Percentiles rank a stretch among this genome's conserved stretches.
Conservation (phyloP, 2,888 invertebrate species). For the Tinea pellionella region DNA sequence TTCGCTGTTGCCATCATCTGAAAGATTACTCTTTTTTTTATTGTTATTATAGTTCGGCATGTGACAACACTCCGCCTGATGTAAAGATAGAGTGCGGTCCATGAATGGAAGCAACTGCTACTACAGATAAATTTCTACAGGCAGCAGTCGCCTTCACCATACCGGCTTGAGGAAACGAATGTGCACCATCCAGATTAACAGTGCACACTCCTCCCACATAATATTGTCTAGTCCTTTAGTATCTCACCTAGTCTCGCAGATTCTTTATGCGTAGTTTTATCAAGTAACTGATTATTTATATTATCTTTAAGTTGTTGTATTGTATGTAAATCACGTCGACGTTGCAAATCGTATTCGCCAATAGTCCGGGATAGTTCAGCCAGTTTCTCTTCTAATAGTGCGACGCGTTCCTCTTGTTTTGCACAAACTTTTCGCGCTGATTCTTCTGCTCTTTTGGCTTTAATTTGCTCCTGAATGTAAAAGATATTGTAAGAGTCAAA, state of each 20-base stretch:
- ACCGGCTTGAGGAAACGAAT: too few species aligned
- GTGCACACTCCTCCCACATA: too few species aligned
- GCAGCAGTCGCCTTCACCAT: too few species aligned
- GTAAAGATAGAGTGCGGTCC: too few species aligned
- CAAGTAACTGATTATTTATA: constrained; percentile 39
- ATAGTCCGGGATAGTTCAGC: constrained; percentile 84
- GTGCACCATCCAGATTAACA: too few species aligned
- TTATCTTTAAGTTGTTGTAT: constrained; percentile 75
- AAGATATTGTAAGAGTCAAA: not conserved
- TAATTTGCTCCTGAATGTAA: constrained; percentile 72
- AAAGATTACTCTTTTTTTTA: too few species aligned
- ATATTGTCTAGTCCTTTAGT: not conserved
- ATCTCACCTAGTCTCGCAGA: not conserved
- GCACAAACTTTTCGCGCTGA: constrained; percentile 75
- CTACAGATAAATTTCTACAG: too few species aligned
- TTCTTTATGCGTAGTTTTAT: constrained; percentile 26
- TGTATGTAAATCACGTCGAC: constrained; percentile 77
- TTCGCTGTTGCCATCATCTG: constrained; percentile 40
- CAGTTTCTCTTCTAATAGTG: constrained; percentile 78
- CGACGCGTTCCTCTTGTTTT: constrained; percentile 81
- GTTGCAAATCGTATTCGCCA: constrained; percentile 79
- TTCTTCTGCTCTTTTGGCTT: constrained; percentile 79
- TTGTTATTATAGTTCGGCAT: too few species aligned
- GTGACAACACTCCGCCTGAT: too few species aligned
- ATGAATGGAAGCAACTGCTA: too few species aligned